Conservation (phyloP, 2,888 invertebrate genomes). For the Thelaira solivaga region DNA sequence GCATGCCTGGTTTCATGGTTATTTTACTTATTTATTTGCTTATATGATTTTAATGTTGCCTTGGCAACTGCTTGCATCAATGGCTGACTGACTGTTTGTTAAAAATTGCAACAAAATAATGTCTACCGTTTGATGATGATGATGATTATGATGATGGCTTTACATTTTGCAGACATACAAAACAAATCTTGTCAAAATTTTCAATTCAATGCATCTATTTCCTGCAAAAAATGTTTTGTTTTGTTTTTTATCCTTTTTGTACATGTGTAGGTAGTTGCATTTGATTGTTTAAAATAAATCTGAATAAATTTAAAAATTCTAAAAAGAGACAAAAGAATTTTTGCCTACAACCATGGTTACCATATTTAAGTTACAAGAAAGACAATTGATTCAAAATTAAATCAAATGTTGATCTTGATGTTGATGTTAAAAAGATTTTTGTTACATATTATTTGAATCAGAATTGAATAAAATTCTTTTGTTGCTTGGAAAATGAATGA, state of each 20-base stretch:
- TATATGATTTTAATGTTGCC: not conserved
- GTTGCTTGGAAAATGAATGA: not conserved
- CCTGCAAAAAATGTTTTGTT: constrained; percentile 5
- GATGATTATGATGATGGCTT: constrained; percentile 49
- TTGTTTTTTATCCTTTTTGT: not conserved
- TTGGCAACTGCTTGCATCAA: constrained; percentile 14
- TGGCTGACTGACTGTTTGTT: not conserved
- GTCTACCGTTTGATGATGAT: too few relatives aligned
- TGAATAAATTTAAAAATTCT: not conserved
- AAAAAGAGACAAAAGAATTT: not conserved
- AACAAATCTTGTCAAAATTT: constrained; percentile 50
- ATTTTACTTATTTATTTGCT: not conserved
- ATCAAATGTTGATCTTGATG: constrained; percentile 6
- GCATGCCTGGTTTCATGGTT: constrained; percentile 17
- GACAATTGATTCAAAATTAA: constrained; percentile 33
- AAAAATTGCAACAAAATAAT: constrained; percentile 31
- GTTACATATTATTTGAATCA: not conserved
- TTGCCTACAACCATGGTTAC: not conserved
- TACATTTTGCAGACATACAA: constrained; percentile 33
- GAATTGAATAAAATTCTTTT: constrained; percentile 33
- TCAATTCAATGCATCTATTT: constrained; percentile 49
- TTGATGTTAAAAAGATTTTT: not conserved
- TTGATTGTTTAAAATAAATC: constrained; percentile 41
- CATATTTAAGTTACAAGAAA: not conserved
- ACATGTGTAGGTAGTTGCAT: constrained; percentile 38